Conservation (phyloP, 2,888 invertebrate genomes). For the Nemoura dubitans region DNA sequence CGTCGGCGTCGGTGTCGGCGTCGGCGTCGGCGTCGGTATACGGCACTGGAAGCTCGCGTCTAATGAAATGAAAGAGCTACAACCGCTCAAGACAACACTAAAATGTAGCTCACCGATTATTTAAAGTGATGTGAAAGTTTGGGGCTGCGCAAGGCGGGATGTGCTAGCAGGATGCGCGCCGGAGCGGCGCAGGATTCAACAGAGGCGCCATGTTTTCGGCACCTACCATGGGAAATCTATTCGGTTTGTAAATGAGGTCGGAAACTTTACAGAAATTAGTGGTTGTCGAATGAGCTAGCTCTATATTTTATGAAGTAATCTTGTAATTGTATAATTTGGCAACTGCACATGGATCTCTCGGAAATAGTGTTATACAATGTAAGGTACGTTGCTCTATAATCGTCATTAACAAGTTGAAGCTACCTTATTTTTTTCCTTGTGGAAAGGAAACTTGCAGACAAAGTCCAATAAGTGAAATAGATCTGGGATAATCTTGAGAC, state of each 20-base stretch:
- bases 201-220: neutral
- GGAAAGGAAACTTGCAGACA: neutral
- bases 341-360: neutral
- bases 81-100: slow-evolving; percentile 1
- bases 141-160: neutral
- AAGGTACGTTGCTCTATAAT: neutral
- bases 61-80: slow-evolving; percentile 40
- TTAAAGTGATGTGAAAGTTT: slow-evolving; percentile 21
- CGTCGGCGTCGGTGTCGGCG: neutral
- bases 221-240: neutral
- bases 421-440: neutral
- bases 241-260: neutral
- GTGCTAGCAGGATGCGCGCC: neutral
- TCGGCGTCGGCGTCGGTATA: neutral
- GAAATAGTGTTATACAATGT: neutral
- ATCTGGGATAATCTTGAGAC: neutral
- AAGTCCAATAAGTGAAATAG: slow-evolving; percentile 7
- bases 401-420: neutral
- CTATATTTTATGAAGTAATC: neutral
- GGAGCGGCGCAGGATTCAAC: neutral
- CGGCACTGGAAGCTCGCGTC: neutral
- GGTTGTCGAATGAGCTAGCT: neutral
- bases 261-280: neutral
- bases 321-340: neutral
- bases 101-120: slow-evolving; percentile 28